Base-by-base conservation (phyloP, 2,797 vertebrate genomes). In the Simalia tracyae region DNA sequence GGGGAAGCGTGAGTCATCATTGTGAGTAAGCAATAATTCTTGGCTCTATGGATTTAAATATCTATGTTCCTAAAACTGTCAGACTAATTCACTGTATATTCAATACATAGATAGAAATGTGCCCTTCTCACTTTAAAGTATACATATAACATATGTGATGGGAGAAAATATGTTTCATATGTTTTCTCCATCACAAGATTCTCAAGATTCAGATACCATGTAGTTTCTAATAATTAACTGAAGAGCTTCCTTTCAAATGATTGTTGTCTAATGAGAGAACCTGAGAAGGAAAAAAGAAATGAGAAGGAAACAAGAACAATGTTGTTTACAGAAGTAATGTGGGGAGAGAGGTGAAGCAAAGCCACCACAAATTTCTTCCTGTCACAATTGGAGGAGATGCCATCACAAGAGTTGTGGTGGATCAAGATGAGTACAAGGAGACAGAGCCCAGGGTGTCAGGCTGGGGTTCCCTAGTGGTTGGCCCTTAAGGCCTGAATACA, bases 1-100 rank as follows among this genome's bases (percentile, higher is more conserved):
- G 84, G 84, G 60, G 94, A 95, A 92, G 2, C n/a, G 60, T 95
- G 94, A 96, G 56, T 96, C 94, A 96, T 0, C 0, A 60, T 88
- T 66, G 93, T 95, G 95, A 96, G 91, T 94, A 96, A 95, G 90
- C 94, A 92, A 76, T 96, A 93, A 96, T 92, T 96, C 93, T 96
- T 76, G 57, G 88, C 93, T 89, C 92, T 88, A 95, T 89, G 72
- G 89, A 94, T 92, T 91, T 92, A 91, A 94, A 95, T 88, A 56
- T 94, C 94, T 95, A 94, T 92, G 0, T 93, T 94, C 84, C 88
- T 95, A 89, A 90, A 7, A 94, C 89, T 94, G 76, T 59, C 24
- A 6, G 81, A 92, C 90, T 95, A 90, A 95, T 93, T 95, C 95
- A 95, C 59, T 0, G 0, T 31, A 93, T 93, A 90, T 93, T 96